phyloP scores from a whole-genome alignment of 2,888 invertebrate species.

The Parapristionchus giblindavisi region DNA sequence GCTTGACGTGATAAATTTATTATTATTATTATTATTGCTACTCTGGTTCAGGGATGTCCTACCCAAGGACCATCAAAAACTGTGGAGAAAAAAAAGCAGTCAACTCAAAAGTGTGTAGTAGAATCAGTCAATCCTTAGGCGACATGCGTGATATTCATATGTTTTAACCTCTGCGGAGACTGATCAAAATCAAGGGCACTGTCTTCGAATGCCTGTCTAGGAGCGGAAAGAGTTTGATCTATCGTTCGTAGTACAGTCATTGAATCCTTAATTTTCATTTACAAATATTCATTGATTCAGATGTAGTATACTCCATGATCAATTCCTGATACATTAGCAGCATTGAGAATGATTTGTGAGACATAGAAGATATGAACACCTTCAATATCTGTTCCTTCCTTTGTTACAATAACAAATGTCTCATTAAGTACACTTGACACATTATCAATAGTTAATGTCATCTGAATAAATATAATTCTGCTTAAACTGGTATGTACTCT shows the following conservation, averaged over 20 bases:
- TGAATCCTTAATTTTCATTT: conserved; percentile 15
- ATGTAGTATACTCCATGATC: neutral
- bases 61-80: too few relatives aligned
- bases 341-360: conserved; percentile 7
- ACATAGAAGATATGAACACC: conserved; percentile 9
- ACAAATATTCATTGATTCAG: neutral
- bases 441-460: conserved; percentile 7
- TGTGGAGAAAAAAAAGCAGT: too few relatives aligned
- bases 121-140: too few relatives aligned
- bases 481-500: neutral
- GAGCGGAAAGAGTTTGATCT: neutral
- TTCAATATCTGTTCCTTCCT: neutral
- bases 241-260: neutral
- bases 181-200: conserved; percentile 15
- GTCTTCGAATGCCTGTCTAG: conserved; percentile 8
- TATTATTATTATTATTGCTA: too few relatives aligned
- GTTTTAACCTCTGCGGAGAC: conserved; percentile 14
- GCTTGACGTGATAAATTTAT: too few relatives aligned
- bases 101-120: too few relatives aligned
- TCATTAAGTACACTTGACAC: conserved; percentile 16
- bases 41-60: too few relatives aligned
- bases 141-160: too few relatives aligned
- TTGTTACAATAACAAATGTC: conserved; percentile 10
- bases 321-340: conserved; percentile 25
- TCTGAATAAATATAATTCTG: neutral